Base-by-base conservation (phyloP, 2,797 vertebrate species). In the Anolis apletophallus region DNA sequence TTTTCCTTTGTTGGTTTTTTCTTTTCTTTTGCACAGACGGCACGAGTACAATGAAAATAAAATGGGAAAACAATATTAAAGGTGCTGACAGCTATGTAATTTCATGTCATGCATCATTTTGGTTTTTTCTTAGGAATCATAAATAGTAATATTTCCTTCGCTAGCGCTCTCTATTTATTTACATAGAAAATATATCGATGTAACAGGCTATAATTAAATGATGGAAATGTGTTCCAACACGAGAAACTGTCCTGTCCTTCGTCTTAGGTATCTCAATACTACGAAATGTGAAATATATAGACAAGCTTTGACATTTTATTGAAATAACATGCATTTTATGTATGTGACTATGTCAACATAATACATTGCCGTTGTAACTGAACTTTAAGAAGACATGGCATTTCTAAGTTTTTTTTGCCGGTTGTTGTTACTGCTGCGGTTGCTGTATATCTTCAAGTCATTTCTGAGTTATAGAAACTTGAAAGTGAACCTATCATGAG, bases 331-430 rank as follows among this genome's bases (percentile, higher is more conserved):
- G 90, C 75, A 91, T 80, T 85, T 67, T 89, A 88, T 71, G 77
- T 93, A 91, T 88, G 87, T 93, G 90, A 86, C 90, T 92, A 83
- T 91, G 90, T 69, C 88, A 91, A 91, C 80, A 89, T 87, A 91
- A 72, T 89, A 89, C 55, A 87, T 85, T 55, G 86, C n/a, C 50
- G 52, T 57, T 88, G 84, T 91, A 93, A 93, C 93, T 81, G 79
- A 86, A 89, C 90, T 74, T 78, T 40, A 76, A 89, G 17, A 92
- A 71, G 91, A 5, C 46, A 93, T 83, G 57, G 57, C 85, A 84
- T 46, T 92, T 59, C 85, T 91, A 90, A 3, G 59, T 5, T 19
- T 6, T n/a, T 19, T 59, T 59, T 59, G 57, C 19, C 21, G 57
- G 16, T 29, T 26, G 61, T 64, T 64, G 61, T 29, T 26, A 0